Evolutionary conservation across 2,888 invertebrate species (phyloP).

Genomic region (Formica aserva): DNA sequence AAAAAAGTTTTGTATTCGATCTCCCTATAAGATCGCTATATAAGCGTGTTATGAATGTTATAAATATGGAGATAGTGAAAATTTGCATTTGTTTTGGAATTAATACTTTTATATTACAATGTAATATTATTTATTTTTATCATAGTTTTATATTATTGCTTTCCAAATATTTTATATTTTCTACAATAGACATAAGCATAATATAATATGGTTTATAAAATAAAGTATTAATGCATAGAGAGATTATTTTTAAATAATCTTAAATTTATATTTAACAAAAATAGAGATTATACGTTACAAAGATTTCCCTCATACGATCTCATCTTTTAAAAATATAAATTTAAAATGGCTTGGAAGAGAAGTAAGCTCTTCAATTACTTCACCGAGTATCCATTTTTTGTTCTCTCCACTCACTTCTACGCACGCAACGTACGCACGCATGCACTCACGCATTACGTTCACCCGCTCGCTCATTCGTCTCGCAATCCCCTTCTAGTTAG

Average conservation of each 20-base stretch:
- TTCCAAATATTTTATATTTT: neutral
- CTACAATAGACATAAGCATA: neutral
- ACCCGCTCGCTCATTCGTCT: conserved; percentile 57
- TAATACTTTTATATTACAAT: neutral
- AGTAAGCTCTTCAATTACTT: conserved; percentile 28
- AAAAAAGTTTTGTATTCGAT: conserved; percentile 43
- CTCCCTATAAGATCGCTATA: no score
- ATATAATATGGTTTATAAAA: neutral
- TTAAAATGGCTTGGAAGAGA: neutral
- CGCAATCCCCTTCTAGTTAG: conserved; percentile 53
- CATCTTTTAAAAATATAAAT: neutral
- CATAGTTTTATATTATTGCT: neutral
- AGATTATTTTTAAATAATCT: neutral
- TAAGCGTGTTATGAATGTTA: neutral
- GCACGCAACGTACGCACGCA: conserved; percentile 34
- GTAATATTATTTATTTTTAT: neutral
- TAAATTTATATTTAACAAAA: neutral
- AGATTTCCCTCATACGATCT: neutral
- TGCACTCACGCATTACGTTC: conserved; percentile 13
- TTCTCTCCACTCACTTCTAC: conserved; percentile 5
- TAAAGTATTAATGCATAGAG: neutral
- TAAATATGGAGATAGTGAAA: neutral
- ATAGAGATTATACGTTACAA: neutral
- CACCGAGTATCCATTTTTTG: conserved; percentile 16
- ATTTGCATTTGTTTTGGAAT: neutral